Conservation (phyloP, 2,797 vertebrate species). For the Galagoides demidoff region DNA sequence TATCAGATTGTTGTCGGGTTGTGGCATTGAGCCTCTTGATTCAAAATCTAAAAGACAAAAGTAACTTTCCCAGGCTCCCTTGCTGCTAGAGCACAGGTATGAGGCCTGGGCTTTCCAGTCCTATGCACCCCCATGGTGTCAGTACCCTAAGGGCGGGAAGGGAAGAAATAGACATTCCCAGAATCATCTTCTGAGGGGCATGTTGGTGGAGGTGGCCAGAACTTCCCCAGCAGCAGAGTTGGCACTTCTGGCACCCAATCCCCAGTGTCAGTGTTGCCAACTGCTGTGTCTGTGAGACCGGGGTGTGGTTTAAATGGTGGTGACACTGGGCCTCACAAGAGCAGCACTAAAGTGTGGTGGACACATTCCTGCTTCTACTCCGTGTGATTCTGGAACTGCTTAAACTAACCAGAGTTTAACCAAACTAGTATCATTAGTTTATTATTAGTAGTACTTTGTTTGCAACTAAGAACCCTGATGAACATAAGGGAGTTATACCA, state of each 20-base stretch:
- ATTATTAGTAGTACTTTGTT: background rate
- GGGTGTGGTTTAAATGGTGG: background rate
- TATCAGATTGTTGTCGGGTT: background rate
- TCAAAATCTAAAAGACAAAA: background rate
- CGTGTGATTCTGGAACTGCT: background rate
- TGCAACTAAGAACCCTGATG: background rate
- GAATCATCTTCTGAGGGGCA: background rate
- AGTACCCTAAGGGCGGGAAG: background rate
- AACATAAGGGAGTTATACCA: background rate
- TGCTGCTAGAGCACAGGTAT: background rate
- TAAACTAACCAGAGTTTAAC: background rate
- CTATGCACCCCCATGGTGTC: background rate
- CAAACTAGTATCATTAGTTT: no score
- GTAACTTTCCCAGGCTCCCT: background rate
- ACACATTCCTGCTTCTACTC: no score
- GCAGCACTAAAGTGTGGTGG: no score
- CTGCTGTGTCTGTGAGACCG: background rate
- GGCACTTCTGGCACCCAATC: background rate
- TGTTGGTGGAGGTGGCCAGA: background rate
- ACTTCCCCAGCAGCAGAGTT: background rate
- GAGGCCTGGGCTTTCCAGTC: background rate
- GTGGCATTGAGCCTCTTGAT: background rate
- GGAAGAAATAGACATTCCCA: background rate
- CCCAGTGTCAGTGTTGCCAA: background rate
- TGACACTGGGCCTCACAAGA: background rate